A percentile compares a stretch with the other conserved stretches of the same genome.
phyloP scores from a whole-genome alignment of 2,797 vertebrate species.

The Thalassophryne amazonica region DNA sequence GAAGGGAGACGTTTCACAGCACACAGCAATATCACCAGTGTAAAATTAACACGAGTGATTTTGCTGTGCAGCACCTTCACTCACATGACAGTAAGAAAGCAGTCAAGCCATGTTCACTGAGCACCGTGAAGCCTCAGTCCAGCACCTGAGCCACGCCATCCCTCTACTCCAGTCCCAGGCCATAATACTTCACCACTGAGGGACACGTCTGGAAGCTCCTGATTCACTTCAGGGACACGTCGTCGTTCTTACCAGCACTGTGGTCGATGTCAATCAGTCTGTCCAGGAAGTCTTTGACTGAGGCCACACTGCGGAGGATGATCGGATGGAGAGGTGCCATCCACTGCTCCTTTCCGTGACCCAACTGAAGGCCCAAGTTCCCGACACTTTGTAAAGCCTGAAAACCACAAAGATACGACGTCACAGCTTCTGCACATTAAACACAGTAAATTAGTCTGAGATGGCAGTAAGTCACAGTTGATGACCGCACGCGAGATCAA shows the following conservation, averaged over 20 bases:
- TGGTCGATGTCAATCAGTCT: conserved; percentile 82
- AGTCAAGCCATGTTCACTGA: conserved; percentile 29
- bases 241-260: conserved; percentile 75
- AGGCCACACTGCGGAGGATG: conserved; percentile 84
- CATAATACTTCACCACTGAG: conserved; percentile 69
- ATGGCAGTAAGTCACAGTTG: conserved; percentile 19
- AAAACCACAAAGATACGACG: conserved; percentile 24
- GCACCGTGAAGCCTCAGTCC: conserved; percentile 26
- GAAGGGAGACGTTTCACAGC: conserved; percentile 46
- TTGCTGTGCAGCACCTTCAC: conserved; percentile 37
- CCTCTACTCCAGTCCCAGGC: conserved; percentile 35
- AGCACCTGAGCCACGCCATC: conserved; percentile 38
- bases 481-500: conserved; percentile 60
- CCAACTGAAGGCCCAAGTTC: conserved; percentile 90
- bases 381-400: conserved; percentile 91
- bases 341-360: conserved; percentile 92
- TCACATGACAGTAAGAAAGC: conserved; percentile 36
- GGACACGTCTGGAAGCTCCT: too few species aligned
- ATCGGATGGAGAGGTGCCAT: conserved; percentile 87
- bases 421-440: conserved; percentile 26
- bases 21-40: too few species aligned
- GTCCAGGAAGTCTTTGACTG: conserved; percentile 86
- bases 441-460: not conserved
- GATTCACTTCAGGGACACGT: too few species aligned
- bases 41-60: too few species aligned